Conservation (phyloP, 2,113 vertebrate species). For the Emydura subglobosa region DNA sequence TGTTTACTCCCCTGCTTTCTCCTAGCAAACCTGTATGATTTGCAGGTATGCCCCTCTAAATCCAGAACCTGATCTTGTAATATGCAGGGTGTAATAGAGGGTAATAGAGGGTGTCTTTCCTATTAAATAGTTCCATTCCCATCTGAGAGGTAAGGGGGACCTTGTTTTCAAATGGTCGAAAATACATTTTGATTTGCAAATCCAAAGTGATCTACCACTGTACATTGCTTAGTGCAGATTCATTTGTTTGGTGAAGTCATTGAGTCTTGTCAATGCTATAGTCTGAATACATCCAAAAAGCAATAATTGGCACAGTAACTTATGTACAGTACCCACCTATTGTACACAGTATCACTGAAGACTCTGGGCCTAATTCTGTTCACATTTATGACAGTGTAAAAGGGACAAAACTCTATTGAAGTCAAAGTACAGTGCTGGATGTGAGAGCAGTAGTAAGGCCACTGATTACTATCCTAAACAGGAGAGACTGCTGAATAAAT, state of each 20-base stretch:
- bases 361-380: neutral
- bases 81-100: no score
- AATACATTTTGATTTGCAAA: neutral
- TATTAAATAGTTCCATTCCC: no score
- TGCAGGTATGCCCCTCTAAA: no score
- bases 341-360: neutral
- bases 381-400: neutral
- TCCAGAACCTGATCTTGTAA: no score
- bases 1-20: no score
- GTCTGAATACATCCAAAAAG: neutral
- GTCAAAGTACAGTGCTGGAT: neutral
- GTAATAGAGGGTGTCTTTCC: no score
- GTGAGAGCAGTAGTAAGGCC: neutral
- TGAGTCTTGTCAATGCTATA: neutral
- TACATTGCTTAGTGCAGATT: neutral
- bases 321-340: neutral
- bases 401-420: neutral
- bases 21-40: no score
- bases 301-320: neutral
- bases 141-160: no score
- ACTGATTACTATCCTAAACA: neutral
- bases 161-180: neutral
- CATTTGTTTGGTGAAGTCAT: neutral
- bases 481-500: neutral
- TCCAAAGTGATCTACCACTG: neutral